Conservation (phyloP, 2,797 vertebrate species). For the Aldrovandia affinis region DNA sequence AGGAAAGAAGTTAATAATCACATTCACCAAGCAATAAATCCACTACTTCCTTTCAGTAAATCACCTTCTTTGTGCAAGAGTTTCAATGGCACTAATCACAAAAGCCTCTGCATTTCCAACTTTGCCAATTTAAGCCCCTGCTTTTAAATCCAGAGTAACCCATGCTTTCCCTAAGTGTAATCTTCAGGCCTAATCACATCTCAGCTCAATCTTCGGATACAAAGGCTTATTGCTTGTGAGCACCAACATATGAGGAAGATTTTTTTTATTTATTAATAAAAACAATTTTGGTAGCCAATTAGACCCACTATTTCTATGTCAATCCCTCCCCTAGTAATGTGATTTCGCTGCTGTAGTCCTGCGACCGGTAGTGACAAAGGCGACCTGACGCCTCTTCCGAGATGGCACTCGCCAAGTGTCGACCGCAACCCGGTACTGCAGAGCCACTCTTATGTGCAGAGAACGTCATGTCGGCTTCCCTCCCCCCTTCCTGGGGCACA, state of each 20-base stretch:
- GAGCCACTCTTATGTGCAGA: too few relatives aligned
- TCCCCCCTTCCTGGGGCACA: too few relatives aligned
- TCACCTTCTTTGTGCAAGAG: constrained; percentile 46
- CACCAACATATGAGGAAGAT: constrained; percentile 39
- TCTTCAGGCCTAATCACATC: constrained; percentile 32
- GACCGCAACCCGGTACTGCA: too few relatives aligned
- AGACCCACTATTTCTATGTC: too few relatives aligned
- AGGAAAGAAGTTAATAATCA: constrained; percentile 60
- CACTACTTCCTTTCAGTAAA: constrained; percentile 11
- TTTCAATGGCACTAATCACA: constrained; percentile 50
- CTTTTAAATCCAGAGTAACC: constrained; percentile 51
- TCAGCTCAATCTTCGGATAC: constrained; percentile 50
- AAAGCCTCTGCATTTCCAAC: constrained; percentile 47
- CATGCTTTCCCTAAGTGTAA: constrained; percentile 52
- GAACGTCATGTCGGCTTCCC: too few relatives aligned
- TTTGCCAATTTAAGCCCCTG: constrained; percentile 54
- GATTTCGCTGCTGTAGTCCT: too few relatives aligned
- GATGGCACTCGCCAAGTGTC: too few relatives aligned
- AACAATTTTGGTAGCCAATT: too few relatives aligned
- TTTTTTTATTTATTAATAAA: too few relatives aligned
- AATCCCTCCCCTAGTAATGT: too few relatives aligned
- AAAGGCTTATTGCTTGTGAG: constrained; percentile 28
- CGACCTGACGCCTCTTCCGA: too few relatives aligned
- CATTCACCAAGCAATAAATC: constrained; percentile 60
- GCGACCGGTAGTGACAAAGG: too few relatives aligned